phyloP scores from a whole-genome alignment of 2,797 vertebrate genomes.

The Tachyglossus aculeatus region DNA sequence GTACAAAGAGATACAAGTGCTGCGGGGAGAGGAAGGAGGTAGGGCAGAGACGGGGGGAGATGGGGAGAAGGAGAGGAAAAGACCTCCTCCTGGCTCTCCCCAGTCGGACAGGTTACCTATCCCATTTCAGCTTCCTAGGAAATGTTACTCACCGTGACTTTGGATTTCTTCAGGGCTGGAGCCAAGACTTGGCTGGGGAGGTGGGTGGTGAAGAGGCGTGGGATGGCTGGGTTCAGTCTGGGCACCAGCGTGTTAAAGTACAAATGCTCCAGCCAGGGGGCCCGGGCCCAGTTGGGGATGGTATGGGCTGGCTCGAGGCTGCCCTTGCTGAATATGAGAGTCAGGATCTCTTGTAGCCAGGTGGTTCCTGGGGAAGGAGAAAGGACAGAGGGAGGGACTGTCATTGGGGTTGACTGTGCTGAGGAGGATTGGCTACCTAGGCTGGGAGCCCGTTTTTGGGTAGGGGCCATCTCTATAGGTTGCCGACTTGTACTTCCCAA shows the following conservation, averaged over 20 bases:
- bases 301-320: constrained; percentile 67
- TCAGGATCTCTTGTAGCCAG: constrained; percentile 90
- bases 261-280: constrained; percentile 87
- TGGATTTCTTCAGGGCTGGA: constrained; percentile 71
- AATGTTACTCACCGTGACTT: constrained; percentile 75
- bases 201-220: constrained; percentile 84
- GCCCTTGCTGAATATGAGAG: constrained; percentile 76
- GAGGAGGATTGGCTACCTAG: background rate
- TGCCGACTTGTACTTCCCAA: too few species aligned
- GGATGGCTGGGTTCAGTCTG: constrained; percentile 7
- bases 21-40: too few species aligned
- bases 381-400: rapidly evolving
- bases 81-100: too few species aligned
- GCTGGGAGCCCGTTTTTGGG: background rate
- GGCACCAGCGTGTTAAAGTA: constrained; percentile 63
- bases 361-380: constrained; percentile 80
- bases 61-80: too few species aligned
- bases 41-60: too few species aligned
- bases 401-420: background rate
- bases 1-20: too few species aligned
- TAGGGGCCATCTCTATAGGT: too few species aligned
- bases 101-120: too few species aligned
- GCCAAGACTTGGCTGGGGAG: constrained; percentile 75
- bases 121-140: rapidly evolving
- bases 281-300: constrained; percentile 83